Evolutionary conservation across 2,113 vertebrate species (phyloP).

Genomic region (Pimephales promelas): DNA sequence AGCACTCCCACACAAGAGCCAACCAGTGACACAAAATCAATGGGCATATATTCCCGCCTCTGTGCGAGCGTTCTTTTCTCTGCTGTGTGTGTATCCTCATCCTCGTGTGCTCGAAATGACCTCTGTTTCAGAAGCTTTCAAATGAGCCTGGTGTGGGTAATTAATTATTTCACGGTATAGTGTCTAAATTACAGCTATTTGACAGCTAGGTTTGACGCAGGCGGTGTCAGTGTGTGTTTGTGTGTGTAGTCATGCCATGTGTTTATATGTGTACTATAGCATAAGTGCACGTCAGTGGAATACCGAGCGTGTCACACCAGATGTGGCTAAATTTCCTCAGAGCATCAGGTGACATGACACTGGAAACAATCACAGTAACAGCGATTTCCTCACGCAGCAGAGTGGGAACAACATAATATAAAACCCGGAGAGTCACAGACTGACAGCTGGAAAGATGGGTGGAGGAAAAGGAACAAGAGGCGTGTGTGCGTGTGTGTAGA

Average conservation of each 20-base stretch:
- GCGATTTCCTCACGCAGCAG: neutral
- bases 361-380: constrained; percentile 40
- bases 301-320: constrained; percentile 36
- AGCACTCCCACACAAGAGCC: constrained; percentile 63
- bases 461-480: constrained; percentile 19
- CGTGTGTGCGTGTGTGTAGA: constrained; percentile 16
- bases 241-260: constrained; percentile 4
- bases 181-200: constrained; percentile 44
- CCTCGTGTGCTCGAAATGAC: constrained; percentile 61
- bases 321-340: constrained; percentile 47
- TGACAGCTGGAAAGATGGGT: constrained; percentile 42
- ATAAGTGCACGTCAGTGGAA: constrained; percentile 4
- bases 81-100: constrained; percentile 32
- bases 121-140: constrained; percentile 69
- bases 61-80: constrained; percentile 46
- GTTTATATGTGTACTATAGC: constrained; percentile 29
- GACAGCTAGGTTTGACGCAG: constrained; percentile 36
- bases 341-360: constrained; percentile 31
- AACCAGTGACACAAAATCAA: constrained; percentile 73
- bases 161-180: constrained; percentile 51
- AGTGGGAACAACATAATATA: constrained; percentile 33
- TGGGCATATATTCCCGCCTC: constrained; percentile 69
- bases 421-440: constrained; percentile 42
- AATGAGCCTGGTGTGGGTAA: constrained; percentile 57
- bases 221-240: neutral